These are phyloP conservation scores for Plecotus auritus DNA, from an alignment of 2,113 vertebrate species.

Conservation along the genomic window DNA sequence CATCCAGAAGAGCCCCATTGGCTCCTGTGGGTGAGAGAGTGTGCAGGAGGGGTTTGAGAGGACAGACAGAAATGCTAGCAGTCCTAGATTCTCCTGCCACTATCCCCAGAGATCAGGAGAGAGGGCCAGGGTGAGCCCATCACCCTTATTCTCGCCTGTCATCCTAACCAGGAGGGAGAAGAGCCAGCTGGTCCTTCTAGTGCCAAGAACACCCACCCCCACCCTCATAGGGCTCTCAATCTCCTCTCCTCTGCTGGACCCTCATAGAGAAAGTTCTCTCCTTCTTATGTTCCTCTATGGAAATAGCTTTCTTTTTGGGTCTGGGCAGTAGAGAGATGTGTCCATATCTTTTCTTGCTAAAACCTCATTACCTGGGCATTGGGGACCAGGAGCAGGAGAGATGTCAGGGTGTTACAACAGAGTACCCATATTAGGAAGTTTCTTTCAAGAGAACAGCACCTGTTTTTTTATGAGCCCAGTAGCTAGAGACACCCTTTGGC, in stretches of 20 bases:
- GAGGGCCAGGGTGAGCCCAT: background rate
- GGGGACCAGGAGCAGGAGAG: background rate
- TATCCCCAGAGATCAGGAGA: background rate
- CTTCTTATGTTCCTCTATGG: background rate
- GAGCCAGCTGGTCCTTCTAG: background rate
- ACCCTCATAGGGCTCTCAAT: no score
- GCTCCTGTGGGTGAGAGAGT: background rate
- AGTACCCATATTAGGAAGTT: background rate
- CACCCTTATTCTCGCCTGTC: background rate
- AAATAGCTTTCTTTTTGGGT: background rate
- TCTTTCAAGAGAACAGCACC: background rate
- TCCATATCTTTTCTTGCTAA: background rate
- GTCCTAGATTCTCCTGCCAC: background rate
- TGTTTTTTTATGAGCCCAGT: background rate
- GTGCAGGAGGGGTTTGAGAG: background rate
- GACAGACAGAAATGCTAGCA: background rate
- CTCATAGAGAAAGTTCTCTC: background rate
- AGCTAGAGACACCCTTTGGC: background rate
- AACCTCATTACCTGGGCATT: background rate
- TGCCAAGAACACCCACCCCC: background rate
- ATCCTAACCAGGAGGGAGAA: background rate
- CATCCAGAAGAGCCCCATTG: background rate
- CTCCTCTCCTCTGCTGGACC: background rate
- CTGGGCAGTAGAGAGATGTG: background rate
- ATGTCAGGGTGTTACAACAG: background rate